Percentiles rank a stretch among this genome's conserved stretches.
Conservation (phyloP, 2,888 invertebrate genomes). For the Ormyrus pomaceus region DNA sequence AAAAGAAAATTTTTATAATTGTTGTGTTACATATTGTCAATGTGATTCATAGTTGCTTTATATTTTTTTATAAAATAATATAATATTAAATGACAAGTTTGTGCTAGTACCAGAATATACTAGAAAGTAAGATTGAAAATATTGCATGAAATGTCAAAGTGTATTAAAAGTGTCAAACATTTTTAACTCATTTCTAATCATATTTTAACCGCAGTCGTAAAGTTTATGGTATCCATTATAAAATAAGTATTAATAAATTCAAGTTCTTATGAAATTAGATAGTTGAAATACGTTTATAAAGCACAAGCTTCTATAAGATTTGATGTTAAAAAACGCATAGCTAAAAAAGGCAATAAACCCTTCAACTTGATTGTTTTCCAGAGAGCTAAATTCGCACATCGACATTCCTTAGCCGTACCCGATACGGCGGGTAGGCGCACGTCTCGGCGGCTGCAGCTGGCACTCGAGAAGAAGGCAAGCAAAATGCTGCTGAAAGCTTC, state of each 20-base stretch:
- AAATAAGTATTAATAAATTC: neutral
- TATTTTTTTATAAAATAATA: slow-evolving; percentile 6
- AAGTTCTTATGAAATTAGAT: neutral
- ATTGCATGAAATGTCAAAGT: too few species aligned
- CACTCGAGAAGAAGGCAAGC: slow-evolving; percentile 83
- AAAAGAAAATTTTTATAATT: neutral
- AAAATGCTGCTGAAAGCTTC: slow-evolving; percentile 90
- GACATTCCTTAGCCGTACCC: slow-evolving; percentile 76
- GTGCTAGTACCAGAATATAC: too few species aligned
- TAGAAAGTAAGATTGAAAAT: too few species aligned
- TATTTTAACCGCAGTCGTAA: neutral
- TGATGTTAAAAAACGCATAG: neutral
- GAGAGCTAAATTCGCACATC: slow-evolving; percentile 83
- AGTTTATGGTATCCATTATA: neutral
- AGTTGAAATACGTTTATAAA: neutral
- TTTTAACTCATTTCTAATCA: neutral
- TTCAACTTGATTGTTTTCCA: slow-evolving; percentile 67
- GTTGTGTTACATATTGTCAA: neutral
- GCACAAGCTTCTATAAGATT: neutral
- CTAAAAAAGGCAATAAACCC: neutral
- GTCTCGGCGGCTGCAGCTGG: slow-evolving; percentile 89
- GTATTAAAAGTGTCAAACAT: neutral
- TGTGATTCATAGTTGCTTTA: neutral
- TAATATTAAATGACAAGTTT: neutral
- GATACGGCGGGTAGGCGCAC: slow-evolving; percentile 87